Conservation (phyloP, 1,140 invertebrate genomes). For the Drosophila ironensis region DNA sequence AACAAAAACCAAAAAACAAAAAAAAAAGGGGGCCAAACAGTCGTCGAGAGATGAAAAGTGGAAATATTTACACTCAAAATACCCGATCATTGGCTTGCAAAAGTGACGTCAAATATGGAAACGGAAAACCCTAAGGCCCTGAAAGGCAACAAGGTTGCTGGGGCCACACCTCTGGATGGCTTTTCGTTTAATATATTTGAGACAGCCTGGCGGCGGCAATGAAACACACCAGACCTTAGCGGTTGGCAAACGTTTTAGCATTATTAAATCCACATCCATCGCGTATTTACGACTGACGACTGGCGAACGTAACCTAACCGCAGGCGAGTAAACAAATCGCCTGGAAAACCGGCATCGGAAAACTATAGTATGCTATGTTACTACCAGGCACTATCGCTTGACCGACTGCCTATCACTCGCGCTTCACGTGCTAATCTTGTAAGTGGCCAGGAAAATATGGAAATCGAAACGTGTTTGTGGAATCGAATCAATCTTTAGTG, state of each 20-base stretch:
- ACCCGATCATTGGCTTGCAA: too few species aligned
- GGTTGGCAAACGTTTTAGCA: conserved; percentile 41
- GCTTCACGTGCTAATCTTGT: conserved; percentile 60
- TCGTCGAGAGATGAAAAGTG: conserved; percentile 46
- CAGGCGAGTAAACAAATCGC: conserved; percentile 42
- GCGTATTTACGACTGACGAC: conserved; percentile 23
- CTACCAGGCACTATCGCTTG: conserved; percentile 21
- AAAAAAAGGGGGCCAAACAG: conserved; percentile 17
- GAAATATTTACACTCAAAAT: neutral
- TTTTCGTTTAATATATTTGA: conserved; percentile 21
- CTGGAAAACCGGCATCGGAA: neutral
- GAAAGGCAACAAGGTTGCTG: too few species aligned
- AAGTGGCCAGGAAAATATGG: conserved; percentile 33
- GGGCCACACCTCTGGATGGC: conserved; percentile 21
- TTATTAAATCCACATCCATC: conserved; percentile 45
- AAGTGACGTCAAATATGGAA: conserved; percentile 22
- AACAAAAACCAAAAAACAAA: conserved; percentile 14
- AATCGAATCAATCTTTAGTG: conserved; percentile 52
- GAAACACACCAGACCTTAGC: neutral
- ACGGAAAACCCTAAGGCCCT: conserved; percentile 9
- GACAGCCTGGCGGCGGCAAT: conserved; percentile 28
- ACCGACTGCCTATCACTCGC: conserved; percentile 45
- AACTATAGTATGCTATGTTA: too few species aligned
- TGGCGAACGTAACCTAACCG: conserved; percentile 38
- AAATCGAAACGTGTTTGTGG: conserved; percentile 63